Evolutionary conservation across 2,888 invertebrate species (phyloP).

Genomic region (Marasmarcha lunaedactyla): DNA sequence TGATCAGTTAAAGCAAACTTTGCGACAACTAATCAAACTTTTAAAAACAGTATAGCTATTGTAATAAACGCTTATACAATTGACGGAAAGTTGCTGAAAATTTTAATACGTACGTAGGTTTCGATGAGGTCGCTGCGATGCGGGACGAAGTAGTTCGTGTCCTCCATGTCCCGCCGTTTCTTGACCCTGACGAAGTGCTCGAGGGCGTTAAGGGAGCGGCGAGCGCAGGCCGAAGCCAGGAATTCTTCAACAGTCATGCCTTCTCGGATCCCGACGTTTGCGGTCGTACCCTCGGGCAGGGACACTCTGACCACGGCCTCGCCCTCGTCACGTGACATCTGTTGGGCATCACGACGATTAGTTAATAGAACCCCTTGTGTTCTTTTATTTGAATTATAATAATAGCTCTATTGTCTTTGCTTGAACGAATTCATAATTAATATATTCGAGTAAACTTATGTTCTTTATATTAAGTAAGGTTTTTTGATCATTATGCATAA

Average conservation of each 20-base stretch:
- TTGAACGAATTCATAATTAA: slow-evolving; percentile 18
- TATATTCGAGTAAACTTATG: slow-evolving; percentile 16
- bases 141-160: slow-evolving; percentile 96
- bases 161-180: slow-evolving; percentile 94
- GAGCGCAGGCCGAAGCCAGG: slow-evolving; percentile 90
- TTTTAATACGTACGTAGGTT: slow-evolving; percentile 84
- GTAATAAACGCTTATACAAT: too few species aligned
- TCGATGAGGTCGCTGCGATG: slow-evolving; percentile 95
- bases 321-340: slow-evolving; percentile 89
- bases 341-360: slow-evolving; percentile 24
- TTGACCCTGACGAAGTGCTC: slow-evolving; percentile 97
- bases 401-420: too few species aligned
- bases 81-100: too few species aligned
- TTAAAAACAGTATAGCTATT: too few species aligned
- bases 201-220: slow-evolving; percentile 92
- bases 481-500: too few species aligned
- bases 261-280: slow-evolving; percentile 88
- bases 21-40: too few species aligned
- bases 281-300: slow-evolving; percentile 85
- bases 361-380: neutral
- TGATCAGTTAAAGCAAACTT: too few species aligned
- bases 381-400: neutral
- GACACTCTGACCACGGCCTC: slow-evolving; percentile 92
- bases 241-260: slow-evolving; percentile 97
- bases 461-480: too few species aligned